Percentiles rank a stretch among this genome's conserved stretches.
Evolutionary conservation across 1,140 invertebrate species (phyloP).

Genomic region (Lanistes nyassanus): DNA sequence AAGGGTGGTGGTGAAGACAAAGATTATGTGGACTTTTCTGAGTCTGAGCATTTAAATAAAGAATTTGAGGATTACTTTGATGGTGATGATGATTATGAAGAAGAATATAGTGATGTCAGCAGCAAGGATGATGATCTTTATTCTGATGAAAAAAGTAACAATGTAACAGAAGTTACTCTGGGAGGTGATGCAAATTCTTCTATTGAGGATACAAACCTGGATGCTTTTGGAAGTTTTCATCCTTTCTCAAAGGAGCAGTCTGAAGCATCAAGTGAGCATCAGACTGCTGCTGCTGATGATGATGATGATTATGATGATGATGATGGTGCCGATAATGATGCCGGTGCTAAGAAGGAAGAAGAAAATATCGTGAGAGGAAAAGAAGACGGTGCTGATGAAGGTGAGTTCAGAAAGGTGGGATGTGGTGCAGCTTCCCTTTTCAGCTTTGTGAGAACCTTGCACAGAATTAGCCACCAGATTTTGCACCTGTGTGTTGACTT

Average conservation of each 20-base stretch:
- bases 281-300: neutral
- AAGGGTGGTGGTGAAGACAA: neutral
- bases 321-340: conserved; percentile 1
- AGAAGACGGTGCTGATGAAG: neutral
- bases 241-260: too few species aligned
- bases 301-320: conserved; percentile 7
- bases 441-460: too few species aligned
- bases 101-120: neutral
- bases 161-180: neutral
- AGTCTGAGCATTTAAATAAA: neutral
- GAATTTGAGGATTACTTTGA: neutral
- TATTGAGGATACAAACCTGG: too few species aligned
- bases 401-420: neutral
- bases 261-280: too few species aligned
- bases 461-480: too few species aligned
- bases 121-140: neutral
- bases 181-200: neutral
- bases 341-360: neutral
- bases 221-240: too few species aligned
- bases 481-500: too few species aligned
- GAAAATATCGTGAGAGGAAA: neutral
- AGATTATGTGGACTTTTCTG: neutral
- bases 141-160: neutral
- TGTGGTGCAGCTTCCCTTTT: too few species aligned
- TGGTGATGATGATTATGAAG: neutral